These are phyloP conservation scores for Agonopterix alstromeriana DNA, from an alignment of 2,888 invertebrate genomes.

Conservation along the genomic window DNA sequence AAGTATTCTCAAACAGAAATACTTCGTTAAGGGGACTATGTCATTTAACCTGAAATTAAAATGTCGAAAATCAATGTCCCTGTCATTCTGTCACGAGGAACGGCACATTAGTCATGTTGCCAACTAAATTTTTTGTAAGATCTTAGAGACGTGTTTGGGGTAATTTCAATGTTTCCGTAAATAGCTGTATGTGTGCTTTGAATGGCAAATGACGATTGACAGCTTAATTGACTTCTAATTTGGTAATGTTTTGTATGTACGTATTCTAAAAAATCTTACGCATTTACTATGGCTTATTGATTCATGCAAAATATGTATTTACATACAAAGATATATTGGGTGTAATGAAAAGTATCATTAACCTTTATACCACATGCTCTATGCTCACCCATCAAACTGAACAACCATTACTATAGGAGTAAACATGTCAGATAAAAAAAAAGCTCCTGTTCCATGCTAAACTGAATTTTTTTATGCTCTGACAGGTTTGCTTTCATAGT, in stretches of 20 bases:
- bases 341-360: no score
- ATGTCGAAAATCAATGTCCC: conserved; percentile 63
- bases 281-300: no score
- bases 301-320: no score
- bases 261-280: no score
- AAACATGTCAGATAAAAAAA: no score
- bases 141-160: conserved; percentile 19
- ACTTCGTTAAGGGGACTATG: conserved; percentile 39
- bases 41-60: conserved; percentile 73
- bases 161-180: conserved; percentile 19
- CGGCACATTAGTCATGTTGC: conserved; percentile 45
- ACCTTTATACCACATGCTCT: no score
- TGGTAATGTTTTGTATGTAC: conserved; percentile 13
- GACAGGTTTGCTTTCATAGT: no score
- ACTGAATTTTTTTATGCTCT: no score
- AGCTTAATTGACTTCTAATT: conserved; percentile 46
- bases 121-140: conserved; percentile 33
- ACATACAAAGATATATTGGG: no score
- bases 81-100: conserved; percentile 42
- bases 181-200: conserved; percentile 14
- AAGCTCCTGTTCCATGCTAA: no score
- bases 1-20: conserved; percentile 39
- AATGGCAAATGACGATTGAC: conserved; percentile 25
- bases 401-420: no score
- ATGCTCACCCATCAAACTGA: no score